Conservation (phyloP, 2,888 invertebrate genomes). For the Peribatodes rhomboidaria region DNA sequence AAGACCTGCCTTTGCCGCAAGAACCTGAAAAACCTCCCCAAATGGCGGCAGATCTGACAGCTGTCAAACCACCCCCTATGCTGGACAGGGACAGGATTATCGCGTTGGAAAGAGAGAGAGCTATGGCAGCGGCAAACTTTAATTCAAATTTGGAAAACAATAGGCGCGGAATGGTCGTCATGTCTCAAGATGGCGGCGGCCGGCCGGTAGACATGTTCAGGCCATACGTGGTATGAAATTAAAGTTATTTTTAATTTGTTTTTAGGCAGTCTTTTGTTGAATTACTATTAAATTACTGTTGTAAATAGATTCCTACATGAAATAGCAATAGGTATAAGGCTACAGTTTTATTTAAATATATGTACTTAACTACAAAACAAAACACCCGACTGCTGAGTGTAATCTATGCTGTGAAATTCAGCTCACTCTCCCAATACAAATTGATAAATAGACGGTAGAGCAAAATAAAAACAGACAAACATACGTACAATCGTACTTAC, state of each 20-base stretch:
- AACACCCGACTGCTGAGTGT: too few relatives aligned
- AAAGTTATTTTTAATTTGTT: constrained; percentile 66
- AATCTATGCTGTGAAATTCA: too few relatives aligned
- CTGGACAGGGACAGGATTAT: constrained; percentile 83
- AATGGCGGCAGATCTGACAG: constrained; percentile 78
- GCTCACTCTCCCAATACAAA: too few relatives aligned
- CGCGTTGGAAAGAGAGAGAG: constrained; percentile 78
- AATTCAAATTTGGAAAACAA: constrained; percentile 83
- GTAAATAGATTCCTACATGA: constrained; percentile 1
- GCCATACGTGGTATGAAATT: constrained; percentile 85
- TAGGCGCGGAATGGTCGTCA: constrained; percentile 77
- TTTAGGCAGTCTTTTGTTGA: constrained; percentile 43
- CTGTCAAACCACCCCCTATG: constrained; percentile 79
- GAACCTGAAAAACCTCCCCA: constrained; percentile 65
- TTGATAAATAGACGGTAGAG: too few relatives aligned
- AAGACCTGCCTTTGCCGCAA: constrained; percentile 52
- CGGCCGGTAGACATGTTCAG: constrained; percentile 82
- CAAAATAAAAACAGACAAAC: too few relatives aligned
- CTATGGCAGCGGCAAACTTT: constrained; percentile 83
- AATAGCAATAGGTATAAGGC: background rate
- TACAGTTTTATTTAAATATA: too few relatives aligned
- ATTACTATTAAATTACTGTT: constrained; percentile 16
- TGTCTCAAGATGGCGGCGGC: constrained; percentile 81
- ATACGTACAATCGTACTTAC: too few relatives aligned
- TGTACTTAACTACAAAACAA: too few relatives aligned